Evolutionary conservation across 2,888 invertebrate species (phyloP), one percentile per base, ranked within the genome.

Genomic region (Nomada goodeniana): DNA sequence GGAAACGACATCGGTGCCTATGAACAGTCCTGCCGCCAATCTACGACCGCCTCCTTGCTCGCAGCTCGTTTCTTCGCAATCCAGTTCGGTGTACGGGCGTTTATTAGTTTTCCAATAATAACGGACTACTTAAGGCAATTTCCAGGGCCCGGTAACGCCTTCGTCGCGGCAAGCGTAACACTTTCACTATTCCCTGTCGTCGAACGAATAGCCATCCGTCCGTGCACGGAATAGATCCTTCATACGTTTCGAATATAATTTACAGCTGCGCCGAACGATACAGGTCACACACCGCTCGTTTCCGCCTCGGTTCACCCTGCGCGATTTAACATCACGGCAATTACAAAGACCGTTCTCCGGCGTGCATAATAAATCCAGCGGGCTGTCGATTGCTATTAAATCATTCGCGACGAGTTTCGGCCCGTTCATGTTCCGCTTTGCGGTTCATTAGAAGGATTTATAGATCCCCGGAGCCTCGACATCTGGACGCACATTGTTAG

Each of bases 1-100:
- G 82, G 80, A 80, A 71, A 67, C 69, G 74, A 50, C 76, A 88
- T 80, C 88, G 88, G 85, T 77, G 70, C 75, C 87, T 87, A 86
- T 88, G 87, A 88, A 55, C 65, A n/a, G 65, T 47, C 13, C 63
- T 44, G 69, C 76, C 75, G 61, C 76, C 70, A 61, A 42, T 20
- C 47, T 23, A 44, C 76, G n/a, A 68, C 76, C 76, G 15, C 57
- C n/a, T 59, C 15, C n/a, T 9, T 53, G 69, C 70, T 76, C 18
- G n/a, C 36, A 44, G 52, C 69, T 80, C 67, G 72, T 72, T 78
- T 57, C 53, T 23, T 13, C 60, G 53, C 64, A 71, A 75, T 80
- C 70, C 64, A 53, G 63, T 67, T 70, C 29, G 9, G 13, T 29
- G 55, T 36, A 52, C 26, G 18, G 52, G 11, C 53, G 65, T 80